These are phyloP conservation scores for Lordiphosa mommai DNA, from an alignment of 1,140 invertebrate species.

Conservation along the genomic window DNA sequence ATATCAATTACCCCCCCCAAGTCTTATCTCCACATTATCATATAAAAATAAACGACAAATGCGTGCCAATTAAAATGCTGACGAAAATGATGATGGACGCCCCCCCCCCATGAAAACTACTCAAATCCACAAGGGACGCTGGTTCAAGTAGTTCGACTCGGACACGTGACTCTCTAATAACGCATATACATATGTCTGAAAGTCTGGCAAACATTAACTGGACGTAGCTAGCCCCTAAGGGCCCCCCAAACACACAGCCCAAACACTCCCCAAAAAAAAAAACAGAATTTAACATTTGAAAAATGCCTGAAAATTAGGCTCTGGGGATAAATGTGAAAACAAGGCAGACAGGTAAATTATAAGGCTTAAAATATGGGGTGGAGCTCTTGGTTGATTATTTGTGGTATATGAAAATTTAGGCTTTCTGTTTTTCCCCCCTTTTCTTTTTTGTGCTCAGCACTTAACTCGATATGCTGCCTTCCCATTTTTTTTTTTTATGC, in stretches of 20 bases:
- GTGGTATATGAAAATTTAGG: too few species aligned
- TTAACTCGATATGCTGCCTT: too few species aligned
- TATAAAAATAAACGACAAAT: constrained; percentile 30
- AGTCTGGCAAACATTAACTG: constrained; percentile 31
- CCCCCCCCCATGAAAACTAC: constrained; percentile 14
- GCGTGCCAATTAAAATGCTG: constrained; percentile 39
- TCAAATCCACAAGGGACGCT: constrained; percentile 5
- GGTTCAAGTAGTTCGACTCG: constrained; percentile 25
- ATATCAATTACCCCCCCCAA: constrained; percentile 34
- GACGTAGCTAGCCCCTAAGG: background rate
- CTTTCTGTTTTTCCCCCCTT: too few species aligned
- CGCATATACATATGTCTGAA: constrained; percentile 35
- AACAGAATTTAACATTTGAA: constrained; percentile 12
- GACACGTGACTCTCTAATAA: constrained; percentile 32
- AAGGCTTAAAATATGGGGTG: constrained; percentile 11
- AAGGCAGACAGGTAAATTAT: constrained; percentile 22
- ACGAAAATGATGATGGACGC: constrained; percentile 5
- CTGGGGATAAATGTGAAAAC: constrained; percentile 31
- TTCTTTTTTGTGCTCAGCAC: too few species aligned
- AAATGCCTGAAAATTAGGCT: constrained; percentile 41
- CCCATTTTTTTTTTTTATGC: too few species aligned
- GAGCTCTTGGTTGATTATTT: too few species aligned
- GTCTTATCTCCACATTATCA: constrained; percentile 34
- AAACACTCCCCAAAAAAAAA: background rate
- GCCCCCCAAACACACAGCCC: background rate